These are phyloP conservation scores for Drosophila dives DNA, from an alignment of 2,888 invertebrate genomes.

Conservation along the genomic window DNA sequence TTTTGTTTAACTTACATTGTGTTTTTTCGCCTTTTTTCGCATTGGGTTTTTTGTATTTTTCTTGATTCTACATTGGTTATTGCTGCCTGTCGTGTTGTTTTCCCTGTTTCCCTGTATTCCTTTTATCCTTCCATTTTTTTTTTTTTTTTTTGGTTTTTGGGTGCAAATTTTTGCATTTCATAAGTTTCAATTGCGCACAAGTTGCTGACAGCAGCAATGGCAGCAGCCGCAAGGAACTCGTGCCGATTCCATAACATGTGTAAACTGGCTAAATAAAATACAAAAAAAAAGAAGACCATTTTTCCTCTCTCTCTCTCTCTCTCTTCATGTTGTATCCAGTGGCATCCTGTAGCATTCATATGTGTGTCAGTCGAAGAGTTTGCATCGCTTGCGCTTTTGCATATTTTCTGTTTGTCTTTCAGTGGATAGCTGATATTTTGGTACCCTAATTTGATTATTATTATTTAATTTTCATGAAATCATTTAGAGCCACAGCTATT, in stretches of 20 bases:
- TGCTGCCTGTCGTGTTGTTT: conserved; percentile 40
- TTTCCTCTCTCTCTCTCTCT: neutral
- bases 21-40: neutral
- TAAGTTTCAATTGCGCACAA: conserved; percentile 78
- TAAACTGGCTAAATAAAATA: conserved; percentile 58
- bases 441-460: conserved; percentile 12
- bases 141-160: conserved; percentile 24
- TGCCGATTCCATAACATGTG: conserved; percentile 67
- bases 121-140: neutral
- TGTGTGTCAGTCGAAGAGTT: conserved; percentile 72
- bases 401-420: conserved; percentile 40
- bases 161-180: conserved; percentile 66
- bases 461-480: neutral
- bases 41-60: conserved; percentile 7
- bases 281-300: conserved; percentile 1
- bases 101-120: conserved; percentile 11
- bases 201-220: conserved; percentile 71
- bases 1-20: conserved; percentile 76
- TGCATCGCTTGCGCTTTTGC: conserved; percentile 47
- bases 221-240: conserved; percentile 16
- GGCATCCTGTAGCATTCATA: conserved; percentile 57
- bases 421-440: conserved; percentile 9
- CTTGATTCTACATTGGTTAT: conserved; percentile 64
- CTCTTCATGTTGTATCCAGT: conserved; percentile 3
- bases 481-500: neutral